These are phyloP conservation scores for Salmo trutta DNA, from an alignment of 2,797 vertebrate species.

Conservation along the genomic window DNA sequence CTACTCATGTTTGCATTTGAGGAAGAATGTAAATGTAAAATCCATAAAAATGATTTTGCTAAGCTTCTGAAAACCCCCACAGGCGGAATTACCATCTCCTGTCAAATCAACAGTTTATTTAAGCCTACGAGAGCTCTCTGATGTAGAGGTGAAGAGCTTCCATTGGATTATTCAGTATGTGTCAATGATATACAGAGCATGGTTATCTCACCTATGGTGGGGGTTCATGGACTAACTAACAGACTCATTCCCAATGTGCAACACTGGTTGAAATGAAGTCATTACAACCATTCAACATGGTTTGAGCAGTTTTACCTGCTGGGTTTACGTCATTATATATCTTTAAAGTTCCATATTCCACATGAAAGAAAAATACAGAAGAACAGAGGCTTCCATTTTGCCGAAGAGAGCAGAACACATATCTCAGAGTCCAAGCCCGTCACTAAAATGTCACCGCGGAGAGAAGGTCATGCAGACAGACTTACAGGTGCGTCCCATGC, in stretches of 20 bases:
- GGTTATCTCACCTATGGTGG: too few relatives aligned
- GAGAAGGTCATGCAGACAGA: conserved; percentile 6
- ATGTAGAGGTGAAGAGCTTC: neutral
- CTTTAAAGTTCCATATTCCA: neutral
- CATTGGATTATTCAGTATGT: neutral
- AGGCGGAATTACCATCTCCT: neutral
- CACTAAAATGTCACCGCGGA: neutral
- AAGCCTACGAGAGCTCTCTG: neutral
- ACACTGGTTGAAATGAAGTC: too few relatives aligned
- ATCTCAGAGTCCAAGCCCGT: neutral
- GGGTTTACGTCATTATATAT: neutral
- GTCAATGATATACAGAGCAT: too few relatives aligned
- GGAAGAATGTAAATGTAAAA: too few relatives aligned
- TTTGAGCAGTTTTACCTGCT: too few relatives aligned
- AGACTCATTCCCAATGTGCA: neutral
- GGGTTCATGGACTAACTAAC: neutral
- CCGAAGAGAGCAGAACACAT: neutral
- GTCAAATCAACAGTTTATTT: neutral
- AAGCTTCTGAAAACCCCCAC: neutral
- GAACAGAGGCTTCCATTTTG: neutral
- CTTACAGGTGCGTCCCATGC: conserved; percentile 87
- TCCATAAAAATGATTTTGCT: too few relatives aligned
- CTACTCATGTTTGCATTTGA: neutral
- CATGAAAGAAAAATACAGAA: neutral
- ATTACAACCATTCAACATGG: too few relatives aligned